phyloP scores from a whole-genome alignment of 2,797 vertebrate genomes.

The Epinephelus awoara region DNA sequence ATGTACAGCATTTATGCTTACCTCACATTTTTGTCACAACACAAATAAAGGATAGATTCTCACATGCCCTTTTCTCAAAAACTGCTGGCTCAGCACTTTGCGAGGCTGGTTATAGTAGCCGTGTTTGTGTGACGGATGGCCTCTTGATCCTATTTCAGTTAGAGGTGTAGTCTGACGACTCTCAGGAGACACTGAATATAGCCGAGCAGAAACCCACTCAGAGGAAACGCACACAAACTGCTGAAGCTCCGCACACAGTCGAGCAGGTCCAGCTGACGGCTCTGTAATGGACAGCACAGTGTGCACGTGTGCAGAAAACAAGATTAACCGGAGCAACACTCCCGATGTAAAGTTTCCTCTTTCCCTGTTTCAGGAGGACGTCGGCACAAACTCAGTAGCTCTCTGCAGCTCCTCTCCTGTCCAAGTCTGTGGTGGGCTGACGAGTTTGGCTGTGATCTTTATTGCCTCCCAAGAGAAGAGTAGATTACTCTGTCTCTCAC shows the following conservation, averaged over 20 bases:
- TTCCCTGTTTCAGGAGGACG: constrained; percentile 17
- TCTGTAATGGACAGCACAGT: constrained; percentile 6
- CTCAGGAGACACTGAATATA: constrained; percentile 54
- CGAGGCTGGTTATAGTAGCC: constrained; percentile 34
- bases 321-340: constrained; percentile 6
- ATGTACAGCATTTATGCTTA: constrained; percentile 31
- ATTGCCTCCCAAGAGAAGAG: constrained; percentile 33
- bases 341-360: constrained; percentile 6
- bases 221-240: constrained; percentile 25
- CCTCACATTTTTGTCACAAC: constrained; percentile 50
- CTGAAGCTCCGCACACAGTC: background rate
- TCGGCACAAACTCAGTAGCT: constrained; percentile 7
- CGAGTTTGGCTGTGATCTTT: constrained; percentile 33
- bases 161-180: constrained; percentile 48
- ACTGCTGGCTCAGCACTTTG: constrained; percentile 53
- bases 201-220: constrained; percentile 35
- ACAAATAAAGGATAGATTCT: constrained; percentile 57
- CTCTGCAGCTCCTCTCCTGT: constrained; percentile 1
- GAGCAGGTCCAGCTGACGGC: background rate
- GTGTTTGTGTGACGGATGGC: constrained; percentile 59
- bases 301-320: constrained; percentile 11
- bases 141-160: constrained; percentile 59
- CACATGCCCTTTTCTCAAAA: constrained; percentile 36
- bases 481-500: constrained; percentile 18
- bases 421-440: constrained; percentile 10